Evolutionary conservation across 2,797 vertebrate genomes (phyloP).

Genomic region (Sebastes nivosus): DNA sequence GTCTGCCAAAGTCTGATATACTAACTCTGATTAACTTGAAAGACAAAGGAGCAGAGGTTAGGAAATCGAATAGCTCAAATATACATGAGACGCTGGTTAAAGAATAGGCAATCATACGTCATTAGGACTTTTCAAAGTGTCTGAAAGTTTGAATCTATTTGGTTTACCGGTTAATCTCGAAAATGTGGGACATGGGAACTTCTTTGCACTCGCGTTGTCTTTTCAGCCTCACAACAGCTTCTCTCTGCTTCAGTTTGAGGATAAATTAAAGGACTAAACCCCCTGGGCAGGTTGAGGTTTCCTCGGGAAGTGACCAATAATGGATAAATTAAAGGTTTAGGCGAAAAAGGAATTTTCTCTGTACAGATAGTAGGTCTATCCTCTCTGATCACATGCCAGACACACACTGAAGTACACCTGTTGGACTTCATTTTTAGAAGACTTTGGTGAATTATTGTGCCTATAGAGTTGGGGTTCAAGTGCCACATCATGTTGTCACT

Average conservation of each 20-base stretch:
- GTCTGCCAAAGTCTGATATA: constrained; percentile 43
- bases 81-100: constrained; percentile 57
- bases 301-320: background rate
- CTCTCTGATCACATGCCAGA: background rate
- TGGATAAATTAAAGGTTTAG: constrained; percentile 11
- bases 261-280: background rate
- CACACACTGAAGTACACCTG: background rate
- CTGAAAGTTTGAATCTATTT: constrained; percentile 33
- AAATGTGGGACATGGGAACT: background rate
- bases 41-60: constrained; percentile 46
- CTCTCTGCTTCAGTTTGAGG: constrained; percentile 1
- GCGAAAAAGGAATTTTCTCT: background rate
- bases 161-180: constrained; percentile 40
- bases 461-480: background rate
- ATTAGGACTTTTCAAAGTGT: constrained; percentile 31
- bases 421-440: background rate
- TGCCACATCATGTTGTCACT: background rate
- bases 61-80: constrained; percentile 54
- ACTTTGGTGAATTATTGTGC: background rate
- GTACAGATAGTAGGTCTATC: background rate
- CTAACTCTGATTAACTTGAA: constrained; percentile 45
- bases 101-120: constrained; percentile 20
- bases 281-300: background rate
- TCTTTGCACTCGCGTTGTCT: background rate
- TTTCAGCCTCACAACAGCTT: background rate